phyloP scores from a whole-genome alignment of 2,888 invertebrate genomes.

The Folsomia manolachei region DNA sequence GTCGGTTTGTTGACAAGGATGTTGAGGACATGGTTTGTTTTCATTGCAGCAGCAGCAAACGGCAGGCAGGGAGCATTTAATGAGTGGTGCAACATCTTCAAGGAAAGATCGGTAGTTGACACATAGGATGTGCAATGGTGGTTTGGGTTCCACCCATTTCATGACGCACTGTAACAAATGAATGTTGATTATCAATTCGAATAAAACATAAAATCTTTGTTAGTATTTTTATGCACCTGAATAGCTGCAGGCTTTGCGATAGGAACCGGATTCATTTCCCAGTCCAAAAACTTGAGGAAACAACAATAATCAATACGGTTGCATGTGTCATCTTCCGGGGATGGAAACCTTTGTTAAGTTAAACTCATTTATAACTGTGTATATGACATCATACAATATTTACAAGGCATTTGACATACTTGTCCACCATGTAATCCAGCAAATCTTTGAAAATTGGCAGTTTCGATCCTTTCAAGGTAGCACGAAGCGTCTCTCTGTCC shows the following conservation, averaged over 20 bases:
- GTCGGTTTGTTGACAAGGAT: constrained; percentile 23
- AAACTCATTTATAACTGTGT: background rate
- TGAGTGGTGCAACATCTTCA: constrained; percentile 46
- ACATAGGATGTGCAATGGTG: constrained; percentile 44
- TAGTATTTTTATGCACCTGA: constrained; percentile 54
- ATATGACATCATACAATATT: background rate
- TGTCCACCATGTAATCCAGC: constrained; percentile 67
- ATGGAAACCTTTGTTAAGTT: constrained; percentile 38
- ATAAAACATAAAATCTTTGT: background rate
- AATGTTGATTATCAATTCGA: background rate
- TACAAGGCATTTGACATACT: constrained; percentile 57
- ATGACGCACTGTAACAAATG: constrained; percentile 30
- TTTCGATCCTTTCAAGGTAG: constrained; percentile 66
- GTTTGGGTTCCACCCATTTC: constrained; percentile 46
- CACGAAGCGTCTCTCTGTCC: constrained; percentile 61
- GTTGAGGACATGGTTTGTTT: constrained; percentile 39
- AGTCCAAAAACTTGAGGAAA: constrained; percentile 69
- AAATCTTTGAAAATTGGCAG: constrained; percentile 68
- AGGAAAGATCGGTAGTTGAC: constrained; percentile 48
- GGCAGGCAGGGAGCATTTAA: constrained; percentile 45
- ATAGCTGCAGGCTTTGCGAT: constrained; percentile 59
- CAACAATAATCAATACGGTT: constrained; percentile 63
- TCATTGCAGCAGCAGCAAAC: constrained; percentile 44
- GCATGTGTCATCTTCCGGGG: constrained; percentile 37
- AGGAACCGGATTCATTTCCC: constrained; percentile 60